These are phyloP conservation scores for Diadegma fenestrale DNA, from an alignment of 2,888 invertebrate species.

Conservation along the genomic window DNA sequence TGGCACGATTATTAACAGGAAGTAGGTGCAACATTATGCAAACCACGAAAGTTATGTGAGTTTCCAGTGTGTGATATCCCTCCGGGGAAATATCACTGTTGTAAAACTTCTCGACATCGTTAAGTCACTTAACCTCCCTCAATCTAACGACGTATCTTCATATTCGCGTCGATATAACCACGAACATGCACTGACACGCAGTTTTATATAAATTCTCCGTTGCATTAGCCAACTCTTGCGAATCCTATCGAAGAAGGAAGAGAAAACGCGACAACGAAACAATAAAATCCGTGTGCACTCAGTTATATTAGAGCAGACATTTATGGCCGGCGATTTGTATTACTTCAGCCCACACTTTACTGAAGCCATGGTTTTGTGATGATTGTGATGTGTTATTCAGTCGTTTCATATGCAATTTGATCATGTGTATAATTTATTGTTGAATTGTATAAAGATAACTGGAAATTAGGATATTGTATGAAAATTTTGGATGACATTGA, in stretches of 20 bases:
- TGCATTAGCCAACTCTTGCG: constrained; percentile 27
- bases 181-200: constrained; percentile 33
- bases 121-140: constrained; percentile 54
- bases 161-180: constrained; percentile 24
- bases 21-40: constrained; percentile 52
- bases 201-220: constrained; percentile 27
- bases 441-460: neutral
- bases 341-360: constrained; percentile 65
- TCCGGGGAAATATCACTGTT: constrained; percentile 40
- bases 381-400: constrained; percentile 31
- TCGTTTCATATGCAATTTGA: constrained; percentile 21
- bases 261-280: constrained; percentile 46
- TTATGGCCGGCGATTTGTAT: constrained; percentile 66
- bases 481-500: no score
- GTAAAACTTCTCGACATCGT: constrained; percentile 27
- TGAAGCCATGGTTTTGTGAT: constrained; percentile 13
- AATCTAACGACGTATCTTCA: constrained; percentile 51
- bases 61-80: constrained; percentile 20
- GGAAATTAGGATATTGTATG: neutral
- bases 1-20: constrained; percentile 39
- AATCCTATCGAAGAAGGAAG: constrained; percentile 47
- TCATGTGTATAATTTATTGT: constrained; percentile 1
- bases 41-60: constrained; percentile 45
- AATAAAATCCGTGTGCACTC: constrained; percentile 69
- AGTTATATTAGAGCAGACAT: constrained; percentile 70